Evolutionary conservation across 1,140 invertebrate species (phyloP), one percentile per base, ranked within the genome.

Genomic region (Lepeophtheirus salmonis): DNA sequence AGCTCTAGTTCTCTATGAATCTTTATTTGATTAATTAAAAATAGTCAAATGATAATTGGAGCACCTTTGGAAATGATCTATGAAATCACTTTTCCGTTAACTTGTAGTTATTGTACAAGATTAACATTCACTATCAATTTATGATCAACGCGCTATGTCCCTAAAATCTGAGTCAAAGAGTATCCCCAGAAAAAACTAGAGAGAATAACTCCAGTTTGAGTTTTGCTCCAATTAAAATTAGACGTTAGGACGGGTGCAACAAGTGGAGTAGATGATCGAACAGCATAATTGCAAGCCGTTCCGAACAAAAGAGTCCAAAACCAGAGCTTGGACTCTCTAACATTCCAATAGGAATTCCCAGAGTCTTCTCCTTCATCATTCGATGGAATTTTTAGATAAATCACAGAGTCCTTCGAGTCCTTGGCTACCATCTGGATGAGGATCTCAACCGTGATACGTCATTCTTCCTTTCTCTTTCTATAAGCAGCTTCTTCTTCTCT

Each of bases 151-250:
- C n/a, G n/a, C n/a, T n/a, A n/a, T n/a, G n/a, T n/a, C n/a, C 30
- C 30, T 10, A 41, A n/a, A n/a, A 84, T 77, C 69, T 84, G 82
- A 0, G 82, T 84, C 51, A 83, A 67, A 0, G 79, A 81, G 64
- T 84, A 84, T 54, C 82, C 82, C 80, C 82, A 84, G 66, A 84
- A 84, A 66, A 84, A 84, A 23, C 79, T 79, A 3, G 81, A 83
- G 10, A 84, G 66, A 50, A 84, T 78, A 1, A 78, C 78, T 2
- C 82, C 82, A 16, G 80, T 79, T 64, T 83, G 76, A 23, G 79
- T 78, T 71, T 83, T 83, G 64, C 77, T 80, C 81, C 81, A 84
- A 48, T 75, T 74, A 67, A 78, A 75, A 63, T 82, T 79, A 63
- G 79, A 73, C 24, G 79, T 76, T 62, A 83, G 76, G 4, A 78